Evolutionary conservation across 1,140 invertebrate genomes (phyloP), one percentile per base, ranked within the genome.

Genomic region (Trichomalopsis sarcophagae): DNA sequence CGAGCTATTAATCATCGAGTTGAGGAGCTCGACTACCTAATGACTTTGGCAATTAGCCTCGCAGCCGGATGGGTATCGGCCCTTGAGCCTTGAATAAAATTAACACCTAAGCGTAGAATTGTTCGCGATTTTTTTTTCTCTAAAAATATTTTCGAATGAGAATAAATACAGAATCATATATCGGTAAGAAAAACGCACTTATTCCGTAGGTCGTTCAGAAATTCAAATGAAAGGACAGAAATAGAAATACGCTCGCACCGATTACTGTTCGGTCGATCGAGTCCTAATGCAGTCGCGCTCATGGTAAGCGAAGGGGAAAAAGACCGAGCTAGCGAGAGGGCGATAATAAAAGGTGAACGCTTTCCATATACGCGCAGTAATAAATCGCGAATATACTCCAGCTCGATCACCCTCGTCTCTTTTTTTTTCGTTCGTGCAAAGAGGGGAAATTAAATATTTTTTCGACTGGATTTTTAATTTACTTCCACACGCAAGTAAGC

Each of bases 241-340:
- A 50, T 81, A 36, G 40, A 82, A 82, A 75, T 75, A 40, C 71
- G 23, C 47, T 17, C 27, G 2, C 3, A 13, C 30, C 30, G 82
- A 79, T 84, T 84, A 79, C 79, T 79, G 74, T 84, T 84, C 84
- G 84, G 78, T 75, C 78, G 84, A 84, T 84, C 84, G 84, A 84
- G 55, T 27, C 69, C 69, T 85, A 85, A 85, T 81, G 84, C 55
- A 17, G 0, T 7, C 14, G 75, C 7, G 75, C 27, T 27, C 27
- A 21, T 11, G 23, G 21, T 13, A 78, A 81, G 40, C 33, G 71
- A 76, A 81, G 78, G 78, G 78, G 73, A 73, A 80, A 79, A 79
- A 44, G 2, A 36, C 0, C 33, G 81, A 75, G n/a, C 33, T 17
- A 50, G n/a, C 33, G 27, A 50, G 77, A 33, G 76, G 71, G 30